phyloP scores from a whole-genome alignment of 2,888 invertebrate species.

The Noctua janthe region DNA sequence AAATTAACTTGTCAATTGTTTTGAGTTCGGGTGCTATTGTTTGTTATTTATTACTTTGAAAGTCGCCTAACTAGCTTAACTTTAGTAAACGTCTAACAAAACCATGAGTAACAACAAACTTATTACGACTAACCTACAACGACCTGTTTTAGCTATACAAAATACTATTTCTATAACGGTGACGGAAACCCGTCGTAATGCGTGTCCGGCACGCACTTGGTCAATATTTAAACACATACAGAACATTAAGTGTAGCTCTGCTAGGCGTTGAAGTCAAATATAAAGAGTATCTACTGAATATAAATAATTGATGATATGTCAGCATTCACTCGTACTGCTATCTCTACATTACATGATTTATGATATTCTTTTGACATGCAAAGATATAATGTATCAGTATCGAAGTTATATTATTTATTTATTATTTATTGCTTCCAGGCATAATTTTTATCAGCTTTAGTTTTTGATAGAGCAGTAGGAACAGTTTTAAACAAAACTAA shows the following conservation, averaged over 20 bases:
- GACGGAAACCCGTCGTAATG: conserved; percentile 38
- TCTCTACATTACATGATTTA: conserved; percentile 61
- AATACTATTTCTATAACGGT: conserved; percentile 35
- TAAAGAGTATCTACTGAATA: conserved; percentile 54
- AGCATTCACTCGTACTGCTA: conserved; percentile 51
- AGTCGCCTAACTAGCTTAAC: conserved; percentile 13
- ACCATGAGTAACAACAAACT: conserved; percentile 10
- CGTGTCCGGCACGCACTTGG: conserved; percentile 48
- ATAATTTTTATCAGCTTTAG: conserved; percentile 60
- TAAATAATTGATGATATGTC: conserved; percentile 62
- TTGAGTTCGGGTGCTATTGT: conserved; percentile 1
- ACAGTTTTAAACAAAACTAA: conserved; percentile 86
- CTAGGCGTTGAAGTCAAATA: conserved; percentile 51
- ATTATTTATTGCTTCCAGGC: conserved; percentile 53
- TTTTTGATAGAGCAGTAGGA: conserved; percentile 70
- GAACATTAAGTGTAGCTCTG: conserved; percentile 33
- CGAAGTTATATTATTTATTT: no score
- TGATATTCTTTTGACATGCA: conserved; percentile 65
- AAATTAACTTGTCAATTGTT: conserved; percentile 48
- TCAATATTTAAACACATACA: conserved; percentile 46
- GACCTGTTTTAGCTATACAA: conserved; percentile 30
- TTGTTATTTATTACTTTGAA: conserved; percentile 32
- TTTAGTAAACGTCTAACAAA: conserved; percentile 23
- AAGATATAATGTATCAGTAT: conserved; percentile 57
- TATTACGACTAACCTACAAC: conserved; percentile 24